phyloP scores from a whole-genome alignment of 2,797 vertebrate genomes.

The Pogoniulus pusillus region DNA sequence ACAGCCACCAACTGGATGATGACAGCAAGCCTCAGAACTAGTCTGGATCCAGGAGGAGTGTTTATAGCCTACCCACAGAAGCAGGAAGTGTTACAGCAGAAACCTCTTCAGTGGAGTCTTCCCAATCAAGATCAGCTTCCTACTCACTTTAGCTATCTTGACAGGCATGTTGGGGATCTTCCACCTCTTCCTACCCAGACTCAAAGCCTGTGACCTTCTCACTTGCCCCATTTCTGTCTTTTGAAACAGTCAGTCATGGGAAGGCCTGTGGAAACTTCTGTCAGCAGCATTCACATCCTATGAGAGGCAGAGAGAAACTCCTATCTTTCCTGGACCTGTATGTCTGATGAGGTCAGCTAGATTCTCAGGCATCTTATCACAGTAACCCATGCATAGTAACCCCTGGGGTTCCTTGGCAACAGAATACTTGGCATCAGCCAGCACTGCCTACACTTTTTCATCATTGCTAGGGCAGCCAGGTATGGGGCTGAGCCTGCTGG shows the following conservation, averaged over 20 bases:
- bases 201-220: background rate
- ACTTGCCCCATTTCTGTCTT: background rate
- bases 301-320: background rate
- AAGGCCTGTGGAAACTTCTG: background rate
- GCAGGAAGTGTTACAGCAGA: background rate
- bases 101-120: background rate
- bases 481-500: background rate
- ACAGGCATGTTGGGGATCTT: background rate
- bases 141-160: background rate
- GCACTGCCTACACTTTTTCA: background rate
- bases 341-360: background rate
- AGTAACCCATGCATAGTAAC: background rate
- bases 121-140: background rate
- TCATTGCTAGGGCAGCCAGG: background rate
- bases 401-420: background rate
- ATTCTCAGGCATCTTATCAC: background rate
- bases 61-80: background rate
- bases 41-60: background rate
- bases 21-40: background rate
- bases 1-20: background rate
- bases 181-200: background rate
- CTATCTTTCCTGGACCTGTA: background rate
- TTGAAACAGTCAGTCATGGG: background rate
- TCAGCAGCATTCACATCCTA: background rate
- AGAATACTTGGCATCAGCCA: background rate